phyloP scores from a whole-genome alignment of 92 coral and sea anemone genomes.

The Porites rus region DNA sequence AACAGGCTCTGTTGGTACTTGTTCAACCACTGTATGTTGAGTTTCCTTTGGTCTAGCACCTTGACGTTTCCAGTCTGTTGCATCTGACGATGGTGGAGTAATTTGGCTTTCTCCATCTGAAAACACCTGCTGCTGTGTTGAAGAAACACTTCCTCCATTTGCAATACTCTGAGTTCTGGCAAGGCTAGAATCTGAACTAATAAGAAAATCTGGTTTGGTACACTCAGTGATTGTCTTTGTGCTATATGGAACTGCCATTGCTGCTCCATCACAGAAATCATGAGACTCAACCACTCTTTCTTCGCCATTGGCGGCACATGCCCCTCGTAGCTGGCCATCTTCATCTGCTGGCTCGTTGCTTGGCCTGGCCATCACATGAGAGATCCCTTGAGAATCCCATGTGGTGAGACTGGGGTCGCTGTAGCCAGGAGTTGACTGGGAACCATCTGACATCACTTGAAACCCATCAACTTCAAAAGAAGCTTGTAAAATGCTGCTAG shows the following conservation, averaged over 20 bases:
- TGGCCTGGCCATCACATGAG: not conserved
- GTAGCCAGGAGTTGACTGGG: not conserved
- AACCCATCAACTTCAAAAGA: not conserved
- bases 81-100: not conserved
- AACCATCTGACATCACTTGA: not conserved
- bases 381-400: not conserved
- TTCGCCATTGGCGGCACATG: not conserved
- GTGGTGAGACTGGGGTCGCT: no score
- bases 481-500: not conserved
- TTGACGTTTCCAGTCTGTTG: not conserved
- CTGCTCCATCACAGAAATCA: not conserved
- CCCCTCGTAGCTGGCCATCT: not conserved
- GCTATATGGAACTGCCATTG: not conserved
- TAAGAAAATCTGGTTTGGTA: not conserved
- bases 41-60: slow-evolving; percentile 35
- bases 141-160: not conserved
- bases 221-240: not conserved
- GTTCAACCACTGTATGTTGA: not conserved
- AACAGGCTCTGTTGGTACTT: not conserved
- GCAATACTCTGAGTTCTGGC: not conserved
- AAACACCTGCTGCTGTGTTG: not conserved
- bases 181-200: not conserved
- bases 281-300: not conserved
- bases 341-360: not conserved
- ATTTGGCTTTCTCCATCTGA: not conserved